Conservation (phyloP, 2,888 invertebrate genomes). For the Platycheirus albimanus region DNA sequence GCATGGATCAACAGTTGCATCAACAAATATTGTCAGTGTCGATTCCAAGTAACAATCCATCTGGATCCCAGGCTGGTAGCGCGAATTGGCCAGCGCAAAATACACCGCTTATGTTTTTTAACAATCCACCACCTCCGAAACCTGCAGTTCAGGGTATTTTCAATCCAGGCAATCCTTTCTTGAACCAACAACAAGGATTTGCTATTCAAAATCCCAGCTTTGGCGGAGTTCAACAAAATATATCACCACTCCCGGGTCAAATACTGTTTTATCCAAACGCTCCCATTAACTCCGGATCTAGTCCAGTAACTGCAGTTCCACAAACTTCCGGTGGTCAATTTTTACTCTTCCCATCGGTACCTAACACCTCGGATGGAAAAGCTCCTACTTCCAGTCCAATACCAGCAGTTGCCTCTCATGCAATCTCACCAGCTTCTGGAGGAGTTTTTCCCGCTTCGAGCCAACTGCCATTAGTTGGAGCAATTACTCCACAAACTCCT, state of each 20-base stretch:
- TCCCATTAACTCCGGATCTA: background rate
- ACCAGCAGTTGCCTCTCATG: background rate
- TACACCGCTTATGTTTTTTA: background rate
- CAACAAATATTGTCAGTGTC: background rate
- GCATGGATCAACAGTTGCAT: background rate
- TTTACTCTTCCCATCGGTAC: background rate
- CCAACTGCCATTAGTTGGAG: no score
- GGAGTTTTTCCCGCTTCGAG: background rate
- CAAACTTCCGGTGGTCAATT: background rate
- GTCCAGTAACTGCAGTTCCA: background rate
- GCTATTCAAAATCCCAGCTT: background rate
- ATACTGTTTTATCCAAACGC: background rate
- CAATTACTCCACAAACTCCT: no score
- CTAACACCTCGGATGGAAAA: background rate
- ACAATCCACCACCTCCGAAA: background rate
- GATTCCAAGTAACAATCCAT: background rate
- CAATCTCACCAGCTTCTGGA: background rate
- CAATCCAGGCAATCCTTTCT: constrained; percentile 30
- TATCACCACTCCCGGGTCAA: background rate
- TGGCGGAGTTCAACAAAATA: background rate
- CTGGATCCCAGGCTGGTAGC: background rate
- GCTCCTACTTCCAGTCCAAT: background rate
- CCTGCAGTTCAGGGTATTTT: background rate
- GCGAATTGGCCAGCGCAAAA: background rate
- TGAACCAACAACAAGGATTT: background rate